Evolutionary conservation across 2,113 vertebrate species (phyloP).

Genomic region (Ictidomys tridecemlineatus): DNA sequence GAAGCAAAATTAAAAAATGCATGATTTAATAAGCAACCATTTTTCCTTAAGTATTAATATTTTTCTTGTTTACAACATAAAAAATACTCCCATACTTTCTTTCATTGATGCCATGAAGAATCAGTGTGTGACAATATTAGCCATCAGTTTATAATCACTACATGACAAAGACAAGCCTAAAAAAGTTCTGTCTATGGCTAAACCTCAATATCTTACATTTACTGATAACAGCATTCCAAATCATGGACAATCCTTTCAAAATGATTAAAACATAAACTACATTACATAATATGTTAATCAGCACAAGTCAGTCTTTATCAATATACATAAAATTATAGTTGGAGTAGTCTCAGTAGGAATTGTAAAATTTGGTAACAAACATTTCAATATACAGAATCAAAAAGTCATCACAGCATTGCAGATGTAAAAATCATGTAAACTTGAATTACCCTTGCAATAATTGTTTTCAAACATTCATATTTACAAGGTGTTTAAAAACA

Average conservation of each 20-base stretch:
- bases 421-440: conserved; percentile 74
- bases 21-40: background rate
- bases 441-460: conserved; percentile 54
- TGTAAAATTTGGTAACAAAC: conserved; percentile 52
- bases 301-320: conserved; percentile 45
- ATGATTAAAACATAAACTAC: conserved; percentile 58
- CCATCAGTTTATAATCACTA: conserved; percentile 15
- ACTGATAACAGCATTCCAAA: conserved; percentile 70
- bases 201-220: conserved; percentile 59
- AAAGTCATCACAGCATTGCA: conserved; percentile 32
- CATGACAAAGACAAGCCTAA: conserved; percentile 7
- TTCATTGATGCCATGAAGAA: background rate
- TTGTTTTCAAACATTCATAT: conserved; percentile 58
- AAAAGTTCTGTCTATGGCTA: conserved; percentile 16
- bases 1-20: conserved; percentile 11
- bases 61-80: conserved; percentile 45
- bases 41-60: background rate
- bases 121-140: background rate
- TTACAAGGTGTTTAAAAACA: conserved; percentile 64
- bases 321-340: conserved; percentile 59
- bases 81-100: conserved; percentile 3
- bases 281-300: conserved; percentile 55
- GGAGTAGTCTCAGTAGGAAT: conserved; percentile 13
- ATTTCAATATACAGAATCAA: conserved; percentile 34
- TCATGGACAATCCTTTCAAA: conserved; percentile 19